phyloP scores from a whole-genome alignment of 1,140 invertebrate species.

The Nomia melanderi region DNA sequence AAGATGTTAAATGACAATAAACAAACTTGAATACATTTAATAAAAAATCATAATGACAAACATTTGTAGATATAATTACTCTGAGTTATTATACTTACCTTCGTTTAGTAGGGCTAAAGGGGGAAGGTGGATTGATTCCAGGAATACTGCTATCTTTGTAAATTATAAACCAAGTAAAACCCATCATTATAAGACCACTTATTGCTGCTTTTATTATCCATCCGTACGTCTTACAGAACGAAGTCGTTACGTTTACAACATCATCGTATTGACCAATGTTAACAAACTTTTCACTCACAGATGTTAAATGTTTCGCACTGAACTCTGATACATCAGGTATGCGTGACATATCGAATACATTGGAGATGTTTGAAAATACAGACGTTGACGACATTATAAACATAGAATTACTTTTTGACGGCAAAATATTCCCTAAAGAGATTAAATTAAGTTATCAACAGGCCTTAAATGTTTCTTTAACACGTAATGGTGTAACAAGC shows the following conservation, averaged over 20 bases:
- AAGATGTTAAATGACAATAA: slow-evolving; percentile 19
- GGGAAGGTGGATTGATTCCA: slow-evolving; percentile 70
- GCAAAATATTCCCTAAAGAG: slow-evolving; percentile 43
- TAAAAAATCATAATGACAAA: background rate
- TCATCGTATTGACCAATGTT: slow-evolving; percentile 63
- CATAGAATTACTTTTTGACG: slow-evolving; percentile 32
- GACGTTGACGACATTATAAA: slow-evolving; percentile 8
- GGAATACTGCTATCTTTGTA: slow-evolving; percentile 75
- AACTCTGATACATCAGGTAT: slow-evolving; percentile 39
- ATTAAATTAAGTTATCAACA: slow-evolving; percentile 21
- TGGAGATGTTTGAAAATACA: slow-evolving; percentile 42
- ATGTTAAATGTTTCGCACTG: slow-evolving; percentile 42
- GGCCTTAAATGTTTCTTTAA: background rate
- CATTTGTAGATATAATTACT: background rate
- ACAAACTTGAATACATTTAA: background rate
- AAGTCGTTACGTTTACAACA: slow-evolving; percentile 43
- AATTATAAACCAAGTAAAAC: slow-evolving; percentile 75
- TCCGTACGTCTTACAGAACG: slow-evolving; percentile 56
- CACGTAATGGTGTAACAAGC: slow-evolving; percentile 13
- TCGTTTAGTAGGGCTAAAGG: slow-evolving; percentile 64
- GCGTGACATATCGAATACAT: slow-evolving; percentile 23
- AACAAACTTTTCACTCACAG: slow-evolving; percentile 48
- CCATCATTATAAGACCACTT: slow-evolving; percentile 65
- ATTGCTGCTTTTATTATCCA: slow-evolving; percentile 71
- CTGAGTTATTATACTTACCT: slow-evolving; percentile 54